phyloP scores from a whole-genome alignment of 2,797 vertebrate genomes.

The Hipposideros larvatus region DNA sequence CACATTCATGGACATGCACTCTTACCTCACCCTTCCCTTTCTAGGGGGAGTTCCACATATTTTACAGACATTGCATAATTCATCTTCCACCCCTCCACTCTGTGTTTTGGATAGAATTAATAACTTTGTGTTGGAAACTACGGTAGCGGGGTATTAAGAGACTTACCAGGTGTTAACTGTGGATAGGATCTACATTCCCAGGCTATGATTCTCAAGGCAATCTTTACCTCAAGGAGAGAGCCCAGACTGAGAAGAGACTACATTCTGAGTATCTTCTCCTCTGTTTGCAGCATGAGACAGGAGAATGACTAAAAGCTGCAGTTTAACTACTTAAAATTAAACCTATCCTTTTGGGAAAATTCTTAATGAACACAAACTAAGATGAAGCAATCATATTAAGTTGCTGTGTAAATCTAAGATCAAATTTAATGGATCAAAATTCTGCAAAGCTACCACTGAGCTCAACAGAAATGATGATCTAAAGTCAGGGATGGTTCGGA shows the following conservation, averaged over 20 bases:
- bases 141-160: not conserved
- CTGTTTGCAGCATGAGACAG: not conserved
- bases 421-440: not conserved
- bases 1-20: not conserved
- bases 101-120: not conserved
- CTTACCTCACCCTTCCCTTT: not conserved
- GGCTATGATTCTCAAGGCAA: not conserved
- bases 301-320: not conserved
- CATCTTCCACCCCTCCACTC: not conserved
- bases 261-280: not conserved
- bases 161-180: not conserved
- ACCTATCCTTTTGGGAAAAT: not conserved
- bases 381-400: conserved; percentile 5
- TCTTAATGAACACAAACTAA: not conserved
- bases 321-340: not conserved
- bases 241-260: not conserved
- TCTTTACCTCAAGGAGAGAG: not conserved
- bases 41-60: not conserved
- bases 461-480: not conserved
- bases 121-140: not conserved
- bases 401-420: not conserved
- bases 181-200: not conserved
- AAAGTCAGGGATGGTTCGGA: not conserved
- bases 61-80: conserved; percentile 3
- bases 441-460: not conserved